These are phyloP conservation scores for Thymelicus sylvestris DNA, from an alignment of 2,888 invertebrate species.

Conservation along the genomic window DNA sequence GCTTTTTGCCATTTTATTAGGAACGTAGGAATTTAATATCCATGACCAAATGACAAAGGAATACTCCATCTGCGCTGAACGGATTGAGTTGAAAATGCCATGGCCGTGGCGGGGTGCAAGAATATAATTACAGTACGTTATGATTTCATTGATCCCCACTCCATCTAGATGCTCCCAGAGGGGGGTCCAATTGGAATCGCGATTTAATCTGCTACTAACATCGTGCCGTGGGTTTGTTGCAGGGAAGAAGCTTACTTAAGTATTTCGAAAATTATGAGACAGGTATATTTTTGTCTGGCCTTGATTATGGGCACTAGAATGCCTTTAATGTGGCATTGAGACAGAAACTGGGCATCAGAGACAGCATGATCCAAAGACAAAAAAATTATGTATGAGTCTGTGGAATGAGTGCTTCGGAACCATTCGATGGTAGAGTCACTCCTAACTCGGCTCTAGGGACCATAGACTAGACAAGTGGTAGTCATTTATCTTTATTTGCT, in stretches of 20 bases:
- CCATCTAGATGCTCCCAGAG: conserved; percentile 46
- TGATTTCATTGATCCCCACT: conserved; percentile 45
- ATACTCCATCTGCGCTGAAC: not conserved
- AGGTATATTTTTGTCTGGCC: too few relatives aligned
- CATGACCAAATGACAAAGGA: not conserved
- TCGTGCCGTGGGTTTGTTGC: conserved; percentile 43
- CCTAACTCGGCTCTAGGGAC: too few relatives aligned
- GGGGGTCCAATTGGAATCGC: conserved; percentile 46
- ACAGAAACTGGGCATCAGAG: too few relatives aligned
- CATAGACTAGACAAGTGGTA: too few relatives aligned
- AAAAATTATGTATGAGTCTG: too few relatives aligned
- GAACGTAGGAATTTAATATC: conserved; percentile 39
- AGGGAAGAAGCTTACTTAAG: not conserved
- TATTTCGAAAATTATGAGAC: too few relatives aligned
- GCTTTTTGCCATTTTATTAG: conserved; percentile 42
- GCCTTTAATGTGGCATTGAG: too few relatives aligned
- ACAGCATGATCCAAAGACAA: too few relatives aligned
- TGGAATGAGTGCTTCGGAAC: too few relatives aligned
- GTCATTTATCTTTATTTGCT: too few relatives aligned
- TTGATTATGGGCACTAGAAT: too few relatives aligned
- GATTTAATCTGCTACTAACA: conserved; percentile 41
- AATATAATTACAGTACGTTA: conserved; percentile 46
- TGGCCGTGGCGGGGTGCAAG: not conserved
- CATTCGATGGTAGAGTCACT: too few relatives aligned
- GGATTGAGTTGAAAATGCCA: conserved; percentile 19